These are phyloP conservation scores for Cirrhinus molitorella DNA, from an alignment of 2,797 vertebrate genomes.

Conservation along the genomic window DNA sequence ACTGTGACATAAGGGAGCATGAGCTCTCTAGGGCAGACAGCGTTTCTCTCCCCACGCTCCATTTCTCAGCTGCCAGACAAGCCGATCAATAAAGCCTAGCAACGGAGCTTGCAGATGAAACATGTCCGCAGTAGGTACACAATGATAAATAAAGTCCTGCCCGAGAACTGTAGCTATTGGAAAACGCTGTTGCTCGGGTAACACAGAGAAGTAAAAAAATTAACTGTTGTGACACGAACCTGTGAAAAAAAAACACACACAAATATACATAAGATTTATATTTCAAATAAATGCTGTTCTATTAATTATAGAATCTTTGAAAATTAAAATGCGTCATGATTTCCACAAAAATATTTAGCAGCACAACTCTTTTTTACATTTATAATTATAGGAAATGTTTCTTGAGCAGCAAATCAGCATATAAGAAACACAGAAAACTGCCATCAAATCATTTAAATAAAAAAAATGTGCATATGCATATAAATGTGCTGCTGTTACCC, in stretches of 20 bases:
- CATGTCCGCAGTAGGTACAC: slow-evolving; percentile 83
- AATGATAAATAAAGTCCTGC: slow-evolving; percentile 83
- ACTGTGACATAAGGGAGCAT: slow-evolving; percentile 45
- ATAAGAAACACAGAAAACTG: not conserved
- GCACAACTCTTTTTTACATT: not conserved
- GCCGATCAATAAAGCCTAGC: slow-evolving; percentile 78
- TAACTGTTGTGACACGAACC: slow-evolving; percentile 26
- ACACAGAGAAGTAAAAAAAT: slow-evolving; percentile 15
- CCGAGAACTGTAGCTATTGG: slow-evolving; percentile 66
- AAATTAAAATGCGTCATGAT: too few relatives aligned
- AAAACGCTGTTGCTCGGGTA: slow-evolving; percentile 41
- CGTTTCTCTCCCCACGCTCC: slow-evolving; percentile 58
- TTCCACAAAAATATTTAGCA: too few relatives aligned
- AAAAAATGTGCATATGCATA: too few relatives aligned
- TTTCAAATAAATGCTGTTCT: too few relatives aligned
- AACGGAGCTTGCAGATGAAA: slow-evolving; percentile 81
- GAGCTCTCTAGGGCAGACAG: slow-evolving; percentile 56
- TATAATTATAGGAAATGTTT: not conserved
- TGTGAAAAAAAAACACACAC: slow-evolving; percentile 8
- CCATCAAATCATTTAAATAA: not conserved
- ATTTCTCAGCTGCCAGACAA: slow-evolving; percentile 78
- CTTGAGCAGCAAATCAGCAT: not conserved
- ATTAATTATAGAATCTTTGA: too few relatives aligned
- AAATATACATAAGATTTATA: not conserved
- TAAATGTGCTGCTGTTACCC: not conserved